Conservation (phyloP, 2,797 vertebrate species). For the Syncerus caffer region DNA sequence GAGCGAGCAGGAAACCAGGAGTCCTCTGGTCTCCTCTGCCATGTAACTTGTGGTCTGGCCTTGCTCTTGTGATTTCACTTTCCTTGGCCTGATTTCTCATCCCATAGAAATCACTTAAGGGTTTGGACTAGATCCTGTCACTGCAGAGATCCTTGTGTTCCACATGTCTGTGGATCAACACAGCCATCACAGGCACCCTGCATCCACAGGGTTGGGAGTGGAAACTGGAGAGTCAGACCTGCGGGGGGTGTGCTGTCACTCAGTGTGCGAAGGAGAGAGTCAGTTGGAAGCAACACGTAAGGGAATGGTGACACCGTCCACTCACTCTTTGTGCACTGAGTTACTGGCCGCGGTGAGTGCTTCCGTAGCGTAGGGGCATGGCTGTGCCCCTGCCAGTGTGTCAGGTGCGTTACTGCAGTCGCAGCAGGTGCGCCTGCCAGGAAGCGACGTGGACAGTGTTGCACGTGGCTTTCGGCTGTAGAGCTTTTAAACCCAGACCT, state of each 20-base stretch:
- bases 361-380: not conserved
- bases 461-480: not conserved
- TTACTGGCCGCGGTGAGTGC: not conserved
- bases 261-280: not conserved
- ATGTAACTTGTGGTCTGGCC: not conserved
- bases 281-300: not conserved
- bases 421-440: not conserved
- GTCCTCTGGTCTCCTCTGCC: not conserved
- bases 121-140: not conserved
- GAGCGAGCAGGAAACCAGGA: not conserved
- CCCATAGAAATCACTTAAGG: not conserved
- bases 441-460: not conserved
- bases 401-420: not conserved
- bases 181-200: not conserved
- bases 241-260: not conserved
- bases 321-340: not conserved
- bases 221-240: not conserved
- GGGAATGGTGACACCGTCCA: not conserved
- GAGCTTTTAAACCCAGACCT: not conserved
- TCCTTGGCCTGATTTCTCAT: not conserved
- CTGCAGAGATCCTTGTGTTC: not conserved
- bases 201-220: not conserved
- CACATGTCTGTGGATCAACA: not conserved
- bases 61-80: not conserved
- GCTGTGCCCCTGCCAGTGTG: not conserved